phyloP scores from a whole-genome alignment of 2,888 invertebrate species.

The Lasioglossum morio region DNA sequence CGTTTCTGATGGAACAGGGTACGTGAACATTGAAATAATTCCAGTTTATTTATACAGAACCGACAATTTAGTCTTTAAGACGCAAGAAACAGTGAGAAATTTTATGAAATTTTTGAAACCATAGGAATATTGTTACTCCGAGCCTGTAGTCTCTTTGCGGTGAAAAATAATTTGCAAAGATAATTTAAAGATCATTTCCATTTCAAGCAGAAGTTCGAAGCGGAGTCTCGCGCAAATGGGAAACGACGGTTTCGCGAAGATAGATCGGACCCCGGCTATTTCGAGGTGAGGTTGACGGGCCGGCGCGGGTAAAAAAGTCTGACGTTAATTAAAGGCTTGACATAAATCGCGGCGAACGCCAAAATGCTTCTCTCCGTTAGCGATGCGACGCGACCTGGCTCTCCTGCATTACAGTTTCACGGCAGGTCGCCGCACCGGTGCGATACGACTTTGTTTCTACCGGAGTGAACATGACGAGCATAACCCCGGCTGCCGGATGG shows the following conservation, averaged over 20 bases:
- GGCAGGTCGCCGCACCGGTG: neutral
- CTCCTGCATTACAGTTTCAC: conserved; percentile 7
- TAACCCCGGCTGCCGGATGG: too few species aligned
- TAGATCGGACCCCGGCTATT: conserved; percentile 30
- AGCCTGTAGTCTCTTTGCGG: too few species aligned
- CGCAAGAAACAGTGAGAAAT: neutral
- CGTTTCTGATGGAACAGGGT: neutral
- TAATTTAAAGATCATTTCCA: neutral
- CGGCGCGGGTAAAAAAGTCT: conserved; percentile 25
- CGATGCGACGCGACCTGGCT: neutral
- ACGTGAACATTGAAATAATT: neutral
- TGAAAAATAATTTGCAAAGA: too few species aligned
- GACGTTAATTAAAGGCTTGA: conserved; percentile 53
- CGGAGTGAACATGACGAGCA: neutral
- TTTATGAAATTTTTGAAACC: neutral
- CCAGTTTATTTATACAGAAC: neutral
- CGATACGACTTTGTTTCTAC: conserved; percentile 3
- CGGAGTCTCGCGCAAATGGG: neutral
- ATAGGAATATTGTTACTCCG: too few species aligned
- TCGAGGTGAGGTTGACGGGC: conserved; percentile 23
- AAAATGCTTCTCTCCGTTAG: conserved; percentile 41
- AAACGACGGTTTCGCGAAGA: conserved; percentile 26
- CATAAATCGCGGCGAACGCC: conserved; percentile 45
- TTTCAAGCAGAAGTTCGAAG: neutral
- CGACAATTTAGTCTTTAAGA: neutral